Conservation (phyloP, 2,888 invertebrate species). For the Bibio marci region DNA sequence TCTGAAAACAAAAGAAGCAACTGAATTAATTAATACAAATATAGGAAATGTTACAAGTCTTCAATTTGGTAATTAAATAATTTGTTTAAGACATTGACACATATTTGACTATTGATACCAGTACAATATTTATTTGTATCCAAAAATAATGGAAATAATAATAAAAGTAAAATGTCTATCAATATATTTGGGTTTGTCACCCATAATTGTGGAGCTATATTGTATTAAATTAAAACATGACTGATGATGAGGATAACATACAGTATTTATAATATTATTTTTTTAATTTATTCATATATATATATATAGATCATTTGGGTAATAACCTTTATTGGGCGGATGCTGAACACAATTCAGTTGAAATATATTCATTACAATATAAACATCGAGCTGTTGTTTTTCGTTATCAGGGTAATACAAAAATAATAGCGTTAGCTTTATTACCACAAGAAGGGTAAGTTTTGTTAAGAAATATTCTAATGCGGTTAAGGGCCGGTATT, state of each 20-base stretch:
- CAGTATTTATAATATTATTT: too few relatives aligned
- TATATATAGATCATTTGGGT: slow-evolving; percentile 41
- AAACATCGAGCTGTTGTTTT: slow-evolving; percentile 39
- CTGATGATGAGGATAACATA: too few relatives aligned
- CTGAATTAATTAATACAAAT: slow-evolving; percentile 25
- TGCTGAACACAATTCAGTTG: slow-evolving; percentile 40
- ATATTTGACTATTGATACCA: too few relatives aligned
- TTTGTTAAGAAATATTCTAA: not conserved
- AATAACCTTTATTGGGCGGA: slow-evolving; percentile 62
- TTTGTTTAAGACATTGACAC: too few relatives aligned
- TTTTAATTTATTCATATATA: not conserved
- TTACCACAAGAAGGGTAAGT: slow-evolving; percentile 46
- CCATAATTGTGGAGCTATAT: too few relatives aligned
- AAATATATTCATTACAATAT: slow-evolving; percentile 44
- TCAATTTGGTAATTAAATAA: slow-evolving; percentile 33
- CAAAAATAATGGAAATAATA: too few relatives aligned
- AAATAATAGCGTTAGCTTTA: slow-evolving; percentile 51
- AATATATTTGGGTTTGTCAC: too few relatives aligned
- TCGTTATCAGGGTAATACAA: slow-evolving; percentile 37
- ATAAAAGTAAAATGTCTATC: too few relatives aligned
- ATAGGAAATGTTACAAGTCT: slow-evolving; percentile 36
- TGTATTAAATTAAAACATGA: too few relatives aligned
- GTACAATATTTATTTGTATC: too few relatives aligned
- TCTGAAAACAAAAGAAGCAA: slow-evolving; percentile 15
- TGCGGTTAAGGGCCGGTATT: slow-evolving; percentile 2